Conservation (phyloP, 2,797 vertebrate species). For the Distichodus sexfasciatus region DNA sequence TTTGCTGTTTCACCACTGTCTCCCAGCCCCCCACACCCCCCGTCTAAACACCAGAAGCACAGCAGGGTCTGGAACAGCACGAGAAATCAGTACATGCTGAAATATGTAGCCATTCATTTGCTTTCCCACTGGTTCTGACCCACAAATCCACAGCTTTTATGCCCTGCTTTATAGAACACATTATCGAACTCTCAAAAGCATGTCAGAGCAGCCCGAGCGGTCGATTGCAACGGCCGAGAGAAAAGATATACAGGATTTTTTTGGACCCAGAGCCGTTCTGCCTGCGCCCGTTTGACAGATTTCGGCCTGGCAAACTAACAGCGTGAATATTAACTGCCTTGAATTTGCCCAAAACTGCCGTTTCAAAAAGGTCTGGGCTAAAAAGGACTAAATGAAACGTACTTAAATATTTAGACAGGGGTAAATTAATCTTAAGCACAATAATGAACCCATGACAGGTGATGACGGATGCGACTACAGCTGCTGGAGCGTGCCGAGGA, state of each 20-base stretch:
- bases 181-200: conserved; percentile 22
- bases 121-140: conserved; percentile 41
- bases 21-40: background rate
- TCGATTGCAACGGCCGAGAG: conserved; percentile 8
- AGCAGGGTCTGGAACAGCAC: background rate
- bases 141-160: conserved; percentile 40
- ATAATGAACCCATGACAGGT: conserved; percentile 64
- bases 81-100: conserved; percentile 29
- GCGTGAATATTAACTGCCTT: conserved; percentile 37
- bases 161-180: conserved; percentile 24
- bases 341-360: conserved; percentile 55
- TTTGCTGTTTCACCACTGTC: background rate
- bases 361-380: conserved; percentile 49
- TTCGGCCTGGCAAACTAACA: conserved; percentile 8
- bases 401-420: conserved; percentile 49
- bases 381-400: conserved; percentile 59
- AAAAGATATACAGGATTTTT: conserved; percentile 10
- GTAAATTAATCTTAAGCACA: conserved; percentile 53
- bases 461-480: conserved; percentile 61
- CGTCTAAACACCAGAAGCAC: conserved; percentile 23
- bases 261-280: background rate
- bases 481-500: conserved; percentile 39
- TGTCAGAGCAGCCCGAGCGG: conserved; percentile 23
- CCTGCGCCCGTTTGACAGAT: background rate
- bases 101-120: conserved; percentile 39